These are phyloP conservation scores for Misgurnus anguillicaudatus DNA, from an alignment of 2,113 vertebrate genomes.

Conservation along the genomic window DNA sequence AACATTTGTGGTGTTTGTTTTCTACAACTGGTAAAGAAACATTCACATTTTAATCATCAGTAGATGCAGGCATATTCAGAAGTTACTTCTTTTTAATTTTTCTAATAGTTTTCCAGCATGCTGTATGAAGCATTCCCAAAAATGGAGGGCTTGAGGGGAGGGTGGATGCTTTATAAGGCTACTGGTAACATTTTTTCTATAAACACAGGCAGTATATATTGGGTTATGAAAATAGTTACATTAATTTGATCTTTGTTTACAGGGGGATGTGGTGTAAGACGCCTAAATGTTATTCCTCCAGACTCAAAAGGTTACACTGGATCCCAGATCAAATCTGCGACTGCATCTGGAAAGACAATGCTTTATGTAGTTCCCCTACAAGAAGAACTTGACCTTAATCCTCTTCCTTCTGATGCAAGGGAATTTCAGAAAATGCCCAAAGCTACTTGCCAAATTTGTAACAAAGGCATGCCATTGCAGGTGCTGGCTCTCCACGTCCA, in stretches of 20 bases:
- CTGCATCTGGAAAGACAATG: slow-evolving; percentile 12
- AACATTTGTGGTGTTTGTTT: background rate
- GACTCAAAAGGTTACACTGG: slow-evolving; percentile 2
- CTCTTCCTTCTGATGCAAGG: slow-evolving; percentile 3
- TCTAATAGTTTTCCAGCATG: slow-evolving; percentile 4
- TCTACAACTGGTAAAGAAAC: background rate
- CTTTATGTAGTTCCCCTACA: slow-evolving; percentile 6
- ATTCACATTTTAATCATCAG: background rate
- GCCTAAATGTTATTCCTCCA: slow-evolving; percentile 3
- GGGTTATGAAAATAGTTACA: background rate
- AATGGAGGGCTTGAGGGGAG: background rate
- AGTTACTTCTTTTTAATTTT: slow-evolving; percentile 43
- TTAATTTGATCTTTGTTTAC: background rate
- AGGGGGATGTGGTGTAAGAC: background rate
- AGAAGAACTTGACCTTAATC: background rate
- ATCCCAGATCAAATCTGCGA: background rate
- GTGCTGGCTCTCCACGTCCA: slow-evolving; percentile 10
- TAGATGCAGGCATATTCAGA: background rate
- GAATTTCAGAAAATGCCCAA: slow-evolving; percentile 11
- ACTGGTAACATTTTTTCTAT: background rate
- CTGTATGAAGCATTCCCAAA: slow-evolving; percentile 9
- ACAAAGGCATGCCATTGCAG: slow-evolving; percentile 9
- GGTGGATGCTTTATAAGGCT: slow-evolving; percentile 11
- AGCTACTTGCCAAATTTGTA: slow-evolving; percentile 11
- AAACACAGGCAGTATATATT: slow-evolving; percentile 6